Evolutionary conservation across 2,888 invertebrate species (phyloP).

Genomic region (Catotricha subobsoleta): DNA sequence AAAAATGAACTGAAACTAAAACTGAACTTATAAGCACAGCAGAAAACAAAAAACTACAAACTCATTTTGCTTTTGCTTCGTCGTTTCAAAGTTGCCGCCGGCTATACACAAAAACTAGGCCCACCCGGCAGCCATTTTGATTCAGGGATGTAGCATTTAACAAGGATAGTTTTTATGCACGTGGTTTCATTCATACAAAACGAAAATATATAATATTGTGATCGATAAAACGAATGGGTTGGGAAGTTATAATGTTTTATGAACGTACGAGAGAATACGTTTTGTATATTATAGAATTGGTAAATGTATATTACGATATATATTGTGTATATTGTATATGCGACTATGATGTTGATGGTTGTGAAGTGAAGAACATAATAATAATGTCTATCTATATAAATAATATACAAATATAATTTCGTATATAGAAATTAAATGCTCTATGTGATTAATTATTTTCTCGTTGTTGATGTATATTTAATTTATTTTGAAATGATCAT

Average conservation of each 20-base stretch:
- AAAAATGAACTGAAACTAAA: background rate
- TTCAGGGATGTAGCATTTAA: conserved; percentile 5
- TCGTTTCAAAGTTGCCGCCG: background rate
- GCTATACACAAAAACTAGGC: conserved; percentile 7
- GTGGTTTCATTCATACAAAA: conserved; percentile 5
- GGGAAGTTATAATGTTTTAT: no score
- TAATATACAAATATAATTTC: no score
- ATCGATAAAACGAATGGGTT: conserved; percentile 3
- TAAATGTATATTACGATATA: background rate
- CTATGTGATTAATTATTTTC: conserved; percentile 1
- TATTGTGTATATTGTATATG: background rate
- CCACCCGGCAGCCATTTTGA: conserved; percentile 9
- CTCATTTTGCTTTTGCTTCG: conserved; percentile 1
- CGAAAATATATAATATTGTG: background rate
- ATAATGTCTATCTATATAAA: no score
- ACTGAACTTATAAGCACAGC: background rate
- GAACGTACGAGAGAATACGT: background rate
- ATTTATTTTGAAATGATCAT: no score
- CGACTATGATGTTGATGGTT: no score
- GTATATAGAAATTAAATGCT: background rate
- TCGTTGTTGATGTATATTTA: conserved; percentile 3
- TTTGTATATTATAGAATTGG: background rate
- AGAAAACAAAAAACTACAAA: background rate
- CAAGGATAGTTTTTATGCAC: conserved; percentile 6
- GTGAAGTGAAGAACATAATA: no score